A percentile compares a stretch with the other conserved stretches of the same genome.
Evolutionary conservation across 2,888 invertebrate genomes (phyloP).

Genomic region (Lasius fuliginosus): DNA sequence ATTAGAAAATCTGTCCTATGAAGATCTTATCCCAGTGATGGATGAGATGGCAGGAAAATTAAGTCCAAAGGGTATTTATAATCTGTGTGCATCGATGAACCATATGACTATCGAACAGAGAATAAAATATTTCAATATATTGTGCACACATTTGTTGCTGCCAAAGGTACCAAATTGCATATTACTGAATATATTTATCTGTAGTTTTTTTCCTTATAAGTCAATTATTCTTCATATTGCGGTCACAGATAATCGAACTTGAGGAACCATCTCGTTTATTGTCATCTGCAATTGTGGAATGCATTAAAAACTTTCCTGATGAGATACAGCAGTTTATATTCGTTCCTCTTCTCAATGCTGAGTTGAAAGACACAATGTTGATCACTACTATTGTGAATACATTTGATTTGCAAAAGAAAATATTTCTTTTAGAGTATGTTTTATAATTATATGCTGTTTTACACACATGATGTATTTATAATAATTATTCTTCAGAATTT

Average conservation of each 20-base stretch:
- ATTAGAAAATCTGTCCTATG: constrained; percentile 72
- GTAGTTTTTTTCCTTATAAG: not conserved
- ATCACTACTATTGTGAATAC: constrained; percentile 63
- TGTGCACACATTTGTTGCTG: constrained; percentile 77
- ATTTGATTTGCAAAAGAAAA: constrained; percentile 61
- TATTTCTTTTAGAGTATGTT: constrained; percentile 70
- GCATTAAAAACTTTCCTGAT: constrained; percentile 78
- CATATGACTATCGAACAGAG: constrained; percentile 73
- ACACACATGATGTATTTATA: not conserved
- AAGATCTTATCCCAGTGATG: constrained; percentile 71
- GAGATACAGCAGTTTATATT: constrained; percentile 79
- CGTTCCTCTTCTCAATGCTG: constrained; percentile 75
- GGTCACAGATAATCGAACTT: constrained; percentile 70
- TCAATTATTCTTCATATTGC: constrained; percentile 6
- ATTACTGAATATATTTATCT: constrained; percentile 6
- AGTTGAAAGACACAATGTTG: constrained; percentile 76
- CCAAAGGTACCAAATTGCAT: constrained; percentile 72
- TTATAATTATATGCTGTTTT: not conserved
- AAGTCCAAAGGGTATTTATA: constrained; percentile 74
- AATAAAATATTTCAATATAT: constrained; percentile 72
- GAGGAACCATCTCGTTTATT: constrained; percentile 76
- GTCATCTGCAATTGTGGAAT: constrained; percentile 70
- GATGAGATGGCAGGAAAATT: constrained; percentile 73
- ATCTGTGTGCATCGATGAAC: constrained; percentile 77
- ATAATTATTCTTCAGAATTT: constrained; percentile 9